Base-by-base conservation (phyloP, 2,888 invertebrate species). In the Cinara cedri region DNA sequence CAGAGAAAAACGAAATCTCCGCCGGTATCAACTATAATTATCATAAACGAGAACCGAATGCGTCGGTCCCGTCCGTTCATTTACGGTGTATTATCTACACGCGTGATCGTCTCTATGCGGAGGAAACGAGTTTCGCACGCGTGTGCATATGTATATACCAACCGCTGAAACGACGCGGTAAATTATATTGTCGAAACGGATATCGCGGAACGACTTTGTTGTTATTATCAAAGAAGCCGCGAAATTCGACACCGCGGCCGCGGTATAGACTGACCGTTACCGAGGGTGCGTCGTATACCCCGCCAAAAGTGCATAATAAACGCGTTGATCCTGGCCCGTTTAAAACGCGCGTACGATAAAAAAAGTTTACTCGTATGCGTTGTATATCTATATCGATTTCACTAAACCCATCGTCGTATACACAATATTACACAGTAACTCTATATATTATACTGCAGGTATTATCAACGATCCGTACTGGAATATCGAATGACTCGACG, bases 401-500 rank as follows among this genome's bases (percentile, higher is more conserved):
- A 74, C 21, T 16, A 21, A 74, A 63, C 62, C 19, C 72, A 3
- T 6, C 34, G 3, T 6, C 34, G 34, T 34, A 6, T 6, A 34
- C 6, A n/a, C n/a, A n/a, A n/a, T n/a, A n/a, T 34, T 34, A 6
- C 34, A 4, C 34, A 6, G 72, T 74, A 74, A 74, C 72, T 62
- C 10, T 1, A 13, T 46, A 51, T 49, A 51, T 51, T 14, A 14
- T 34, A 34, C 34, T 4, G 34, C 34, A 6, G 34, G 34, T 34
- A 34, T 34, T 34, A 34, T 34, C 34, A 34, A 74, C 62, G 51
- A 62, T 16, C 34, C 21, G 51, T 51, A 51, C 34, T 3, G 34
- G 26, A 49, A 62, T 72, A 74, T 74, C 72, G 19, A 51, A 74
- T 62, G 62, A 34, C 72, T 62, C 34, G 16, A 74, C 62, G 72